Base-by-base conservation (phyloP, 1,140 invertebrate species). In the Hyles euphorbiae region DNA sequence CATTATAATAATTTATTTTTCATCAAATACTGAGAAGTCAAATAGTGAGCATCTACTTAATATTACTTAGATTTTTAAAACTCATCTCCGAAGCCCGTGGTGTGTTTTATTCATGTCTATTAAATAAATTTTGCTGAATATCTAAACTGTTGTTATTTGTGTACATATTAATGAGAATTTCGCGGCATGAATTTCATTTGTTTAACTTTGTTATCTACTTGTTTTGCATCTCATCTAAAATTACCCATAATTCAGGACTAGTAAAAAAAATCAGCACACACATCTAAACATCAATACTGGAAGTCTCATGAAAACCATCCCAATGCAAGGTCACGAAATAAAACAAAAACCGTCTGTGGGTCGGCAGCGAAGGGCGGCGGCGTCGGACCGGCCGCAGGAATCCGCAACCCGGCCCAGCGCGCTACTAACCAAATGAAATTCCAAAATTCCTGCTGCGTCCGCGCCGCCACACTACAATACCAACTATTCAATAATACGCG, bases 371-470 rank as follows among this genome's bases (percentile, higher is more conserved):
- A 53, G 60, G 50, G 56, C 50, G 45, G 45, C 49, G 50, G 53
- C 53, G 47, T 50, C 45, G 56, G 68, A 58, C 48, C 48, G 62
- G 68, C 80, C 76, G 59, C 73, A 70, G 75, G 72, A 76, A 80
- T 81, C 72, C 70, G 69, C 72, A 74, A 76, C 63, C 67, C 59
- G 56, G 58, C 52, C 53, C 52, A 66, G 61, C 52, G 60, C 52
- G 68, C 53, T 64, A 74, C 78, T 84, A 83, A 83, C 76, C 78
- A 87, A 84, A 87, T 87, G 77, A 83, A 87, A 87, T 84, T 84
- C 81, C 80, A 58, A 53, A 60, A 62, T 63, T 60, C 63, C 58
- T 56, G 61, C 60, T 67, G 54, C 61, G 63, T 56, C 56, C 68
- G 65, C 67, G 66, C 64, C 67, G 45, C 55, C 54, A 45, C 53